Conservation (phyloP, 2,888 invertebrate genomes). For the Copidosoma aretas region DNA sequence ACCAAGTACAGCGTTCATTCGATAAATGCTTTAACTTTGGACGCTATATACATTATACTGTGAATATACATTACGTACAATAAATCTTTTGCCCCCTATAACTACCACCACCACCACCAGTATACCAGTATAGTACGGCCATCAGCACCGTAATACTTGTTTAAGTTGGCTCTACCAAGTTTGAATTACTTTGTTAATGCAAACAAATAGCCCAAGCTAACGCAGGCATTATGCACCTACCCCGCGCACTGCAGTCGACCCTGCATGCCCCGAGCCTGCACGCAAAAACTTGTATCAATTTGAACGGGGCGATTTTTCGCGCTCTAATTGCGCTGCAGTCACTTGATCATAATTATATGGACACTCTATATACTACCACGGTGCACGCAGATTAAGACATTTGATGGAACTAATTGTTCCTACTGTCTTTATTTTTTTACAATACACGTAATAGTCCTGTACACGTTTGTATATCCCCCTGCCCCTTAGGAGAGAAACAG, state of each 20-base stretch:
- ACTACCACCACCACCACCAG: too few relatives aligned
- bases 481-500: too few relatives aligned
- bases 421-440: too few relatives aligned
- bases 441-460: too few relatives aligned
- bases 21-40: neutral
- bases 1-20: neutral
- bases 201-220: neutral
- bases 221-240: neutral
- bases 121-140: too few relatives aligned
- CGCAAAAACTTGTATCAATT: neutral
- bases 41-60: neutral
- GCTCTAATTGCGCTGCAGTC: neutral
- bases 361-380: too few relatives aligned
- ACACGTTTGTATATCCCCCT: too few relatives aligned
- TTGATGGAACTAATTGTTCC: too few relatives aligned
- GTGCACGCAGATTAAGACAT: too few relatives aligned
- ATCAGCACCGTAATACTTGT: neutral
- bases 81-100: neutral
- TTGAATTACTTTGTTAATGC: neutral
- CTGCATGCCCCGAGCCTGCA: neutral
- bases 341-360: too few relatives aligned
- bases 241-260: neutral
- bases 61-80: neutral
- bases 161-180: neutral
- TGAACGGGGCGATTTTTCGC: neutral